phyloP scores from a whole-genome alignment of 2,113 vertebrate genomes.

The Lanius ludovicianus region DNA sequence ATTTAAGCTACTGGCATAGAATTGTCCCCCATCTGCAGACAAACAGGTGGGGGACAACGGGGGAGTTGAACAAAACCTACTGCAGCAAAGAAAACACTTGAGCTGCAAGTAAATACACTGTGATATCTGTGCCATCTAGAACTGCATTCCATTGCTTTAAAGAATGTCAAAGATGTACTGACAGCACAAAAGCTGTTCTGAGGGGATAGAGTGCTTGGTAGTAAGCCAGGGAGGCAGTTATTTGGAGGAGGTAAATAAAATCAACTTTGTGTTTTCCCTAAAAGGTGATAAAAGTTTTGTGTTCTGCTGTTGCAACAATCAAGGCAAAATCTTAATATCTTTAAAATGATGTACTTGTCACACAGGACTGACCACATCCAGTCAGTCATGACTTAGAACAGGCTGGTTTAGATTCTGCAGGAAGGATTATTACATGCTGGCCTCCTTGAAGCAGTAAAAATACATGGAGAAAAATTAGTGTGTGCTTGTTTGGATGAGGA shows the following conservation, averaged over 20 bases:
- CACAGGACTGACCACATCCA: not conserved
- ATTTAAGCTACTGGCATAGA: not conserved
- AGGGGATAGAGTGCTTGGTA: not conserved
- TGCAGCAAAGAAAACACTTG: not conserved
- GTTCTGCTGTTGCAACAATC: not conserved
- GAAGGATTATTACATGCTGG: not conserved
- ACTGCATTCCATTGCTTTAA: not conserved
- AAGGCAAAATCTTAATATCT: not conserved
- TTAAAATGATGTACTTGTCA: not conserved
- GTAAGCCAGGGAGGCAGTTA: not conserved
- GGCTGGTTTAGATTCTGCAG: not conserved
- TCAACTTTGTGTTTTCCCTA: not conserved
- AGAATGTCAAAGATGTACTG: not conserved
- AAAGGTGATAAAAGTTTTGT: not conserved
- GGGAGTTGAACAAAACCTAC: not conserved
- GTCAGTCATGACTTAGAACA: not conserved
- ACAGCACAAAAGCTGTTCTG: not conserved
- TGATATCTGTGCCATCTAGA: not conserved
- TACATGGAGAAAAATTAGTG: not conserved
- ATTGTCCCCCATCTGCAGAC: not conserved
- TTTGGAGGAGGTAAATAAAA: not conserved
- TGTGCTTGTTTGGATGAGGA: not conserved
- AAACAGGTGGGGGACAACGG: not conserved
- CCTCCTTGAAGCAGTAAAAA: not conserved
- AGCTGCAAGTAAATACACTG: not conserved